These are phyloP conservation scores for Tortricodes alternella DNA, from an alignment of 2,888 invertebrate species.

Conservation along the genomic window DNA sequence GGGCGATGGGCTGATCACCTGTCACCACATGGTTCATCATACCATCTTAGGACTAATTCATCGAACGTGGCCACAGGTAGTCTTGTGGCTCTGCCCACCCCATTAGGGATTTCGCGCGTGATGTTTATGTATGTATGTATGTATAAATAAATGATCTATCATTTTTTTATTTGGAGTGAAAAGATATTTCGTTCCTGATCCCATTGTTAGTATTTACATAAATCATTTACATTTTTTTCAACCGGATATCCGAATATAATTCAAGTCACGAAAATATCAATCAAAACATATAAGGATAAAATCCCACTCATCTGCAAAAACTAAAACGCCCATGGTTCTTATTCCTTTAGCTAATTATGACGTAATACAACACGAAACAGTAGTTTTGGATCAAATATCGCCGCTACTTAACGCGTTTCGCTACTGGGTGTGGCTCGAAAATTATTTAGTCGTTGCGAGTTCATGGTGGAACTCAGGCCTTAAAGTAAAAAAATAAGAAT, in stretches of 20 bases:
- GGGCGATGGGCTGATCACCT: no score
- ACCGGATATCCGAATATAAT: constrained; percentile 12
- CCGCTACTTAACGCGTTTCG: constrained; percentile 49
- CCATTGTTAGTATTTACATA: constrained; percentile 8
- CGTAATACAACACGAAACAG: constrained; percentile 61
- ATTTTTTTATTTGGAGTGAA: no score
- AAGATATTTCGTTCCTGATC: background rate
- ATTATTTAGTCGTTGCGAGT: constrained; percentile 45
- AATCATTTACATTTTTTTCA: background rate
- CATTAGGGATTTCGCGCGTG: no score
- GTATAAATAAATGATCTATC: no score
- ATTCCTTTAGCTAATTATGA: constrained; percentile 58
- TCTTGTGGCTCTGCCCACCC: no score
- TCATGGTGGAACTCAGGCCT: constrained; percentile 39
- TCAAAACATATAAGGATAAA: constrained; percentile 8
- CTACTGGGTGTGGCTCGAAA: constrained; percentile 47
- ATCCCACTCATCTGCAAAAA: constrained; percentile 17
- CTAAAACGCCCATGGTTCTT: constrained; percentile 36
- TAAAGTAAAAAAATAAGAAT: no score
- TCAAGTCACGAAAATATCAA: constrained; percentile 7
- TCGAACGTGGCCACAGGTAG: no score
- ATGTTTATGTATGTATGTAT: no score
- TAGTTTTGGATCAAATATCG: constrained; percentile 50
- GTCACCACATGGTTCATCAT: no score
- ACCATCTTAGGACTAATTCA: no score